These are phyloP conservation scores for Eilema sororculum DNA, from an alignment of 2,888 invertebrate genomes.

Conservation along the genomic window DNA sequence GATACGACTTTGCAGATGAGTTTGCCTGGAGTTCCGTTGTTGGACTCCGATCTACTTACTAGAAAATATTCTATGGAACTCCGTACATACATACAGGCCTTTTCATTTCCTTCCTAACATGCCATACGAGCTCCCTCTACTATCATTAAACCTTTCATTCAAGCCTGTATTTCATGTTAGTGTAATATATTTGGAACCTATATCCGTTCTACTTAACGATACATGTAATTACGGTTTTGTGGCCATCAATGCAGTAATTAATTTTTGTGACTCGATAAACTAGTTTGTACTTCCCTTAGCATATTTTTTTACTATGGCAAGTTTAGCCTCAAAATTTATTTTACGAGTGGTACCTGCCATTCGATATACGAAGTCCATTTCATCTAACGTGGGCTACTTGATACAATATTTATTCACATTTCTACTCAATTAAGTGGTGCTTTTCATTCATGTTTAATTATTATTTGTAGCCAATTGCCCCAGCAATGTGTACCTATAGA, in stretches of 20 bases:
- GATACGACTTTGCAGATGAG: too few species aligned
- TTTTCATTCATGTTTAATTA: conserved; percentile 85
- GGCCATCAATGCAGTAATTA: conserved; percentile 32
- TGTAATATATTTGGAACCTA: conserved; percentile 16
- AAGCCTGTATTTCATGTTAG: conserved; percentile 1
- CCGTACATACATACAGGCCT: not conserved
- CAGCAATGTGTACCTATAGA: conserved; percentile 64
- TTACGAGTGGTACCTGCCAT: conserved; percentile 29
- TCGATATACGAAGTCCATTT: conserved; percentile 45
- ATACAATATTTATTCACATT: conserved; percentile 80
- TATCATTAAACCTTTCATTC: not conserved
- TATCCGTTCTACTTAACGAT: conserved; percentile 17
- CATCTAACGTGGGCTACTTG: conserved; percentile 56
- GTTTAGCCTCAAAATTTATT: conserved; percentile 52
- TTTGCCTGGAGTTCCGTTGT: too few species aligned
- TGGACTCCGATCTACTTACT: not conserved
- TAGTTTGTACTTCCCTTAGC: conserved; percentile 23
- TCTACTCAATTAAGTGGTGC: conserved; percentile 82
- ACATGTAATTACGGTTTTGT: conserved; percentile 32
- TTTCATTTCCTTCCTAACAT: not conserved
- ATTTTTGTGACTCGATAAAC: conserved; percentile 28
- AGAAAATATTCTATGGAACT: not conserved
- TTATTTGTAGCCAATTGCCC: conserved; percentile 66
- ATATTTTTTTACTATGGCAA: conserved; percentile 15
- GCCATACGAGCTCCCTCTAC: not conserved